Base-by-base conservation (phyloP, 1,140 invertebrate species). In the Apis laboriosa region DNA sequence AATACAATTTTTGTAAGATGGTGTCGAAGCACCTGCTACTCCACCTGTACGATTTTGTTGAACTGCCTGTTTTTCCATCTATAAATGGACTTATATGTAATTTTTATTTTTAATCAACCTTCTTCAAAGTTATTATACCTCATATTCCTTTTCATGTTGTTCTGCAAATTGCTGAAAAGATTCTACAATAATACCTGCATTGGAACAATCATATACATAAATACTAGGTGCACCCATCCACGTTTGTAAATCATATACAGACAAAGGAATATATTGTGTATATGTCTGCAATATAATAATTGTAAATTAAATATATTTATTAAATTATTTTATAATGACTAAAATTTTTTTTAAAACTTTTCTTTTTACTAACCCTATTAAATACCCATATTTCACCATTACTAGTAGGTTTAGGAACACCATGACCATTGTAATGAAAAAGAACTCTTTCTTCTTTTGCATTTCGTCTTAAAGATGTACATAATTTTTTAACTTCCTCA, bases 331-430 rank as follows among this genome's bases (percentile, higher is more conserved):
- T 60, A 60, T 17, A 19, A 8, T 28, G 53, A 13, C 15, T 34
- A 15, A 21, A 53, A 60, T 51, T 21, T 43, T 43, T 43, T 43
- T 34, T 34, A 34, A 34, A 34, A 43, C 5, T 43, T 49, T 70
- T 9, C 5, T 8, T 0, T 63, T 72, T 80, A 90, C 93, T 93
- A 92, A 98, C 98, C 94, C 97, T 96, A 95, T 99, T 99, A 94
- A 99, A 99, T 9, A 99, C 99, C 99, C 99, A 99, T 90, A 99
- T 99, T 96, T 99, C 99, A 19, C 99, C 99, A 95, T 99, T 99
- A 53, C 96, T 95, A 13, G 99, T 99, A 58, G 99, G 99, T 94
- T 97, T 98, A 63, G 99, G 99, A 74, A 99, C 99, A 67, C 99
- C 99, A 94, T 99, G 99, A 0, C 99, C 99, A 95, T 99, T 99